Evolutionary conservation across 2,797 vertebrate genomes (phyloP).

Genomic region (Argentina silus): DNA sequence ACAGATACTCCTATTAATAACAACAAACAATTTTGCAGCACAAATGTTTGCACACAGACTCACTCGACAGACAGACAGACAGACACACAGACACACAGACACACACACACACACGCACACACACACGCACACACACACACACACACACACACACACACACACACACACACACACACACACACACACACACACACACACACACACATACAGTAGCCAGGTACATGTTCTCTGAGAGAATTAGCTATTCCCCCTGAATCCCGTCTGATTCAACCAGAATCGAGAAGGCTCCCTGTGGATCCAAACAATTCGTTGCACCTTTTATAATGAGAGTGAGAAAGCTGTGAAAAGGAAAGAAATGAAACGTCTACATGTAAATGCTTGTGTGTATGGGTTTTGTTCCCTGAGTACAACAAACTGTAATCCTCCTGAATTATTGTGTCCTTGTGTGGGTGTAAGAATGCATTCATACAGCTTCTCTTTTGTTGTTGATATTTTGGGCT

Average conservation of each 20-base stretch:
- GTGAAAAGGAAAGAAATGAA: too few species aligned
- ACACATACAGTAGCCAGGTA: not conserved
- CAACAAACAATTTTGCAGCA: not conserved
- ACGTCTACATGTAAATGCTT: not conserved
- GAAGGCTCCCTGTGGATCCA: not conserved
- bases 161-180: not conserved
- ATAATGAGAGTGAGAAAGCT: not conserved
- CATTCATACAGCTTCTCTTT: slow-evolving; percentile 37
- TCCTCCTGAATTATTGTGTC: not conserved
- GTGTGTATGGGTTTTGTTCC: not conserved
- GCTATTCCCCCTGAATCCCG: not conserved
- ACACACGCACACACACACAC: not conserved
- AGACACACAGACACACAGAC: not conserved
- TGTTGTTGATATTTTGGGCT: slow-evolving; percentile 58
- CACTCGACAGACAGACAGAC: not conserved
- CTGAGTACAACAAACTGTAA: not conserved
- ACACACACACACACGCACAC: not conserved
- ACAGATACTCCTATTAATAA: not conserved
- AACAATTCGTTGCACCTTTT: not conserved
- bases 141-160: not conserved
- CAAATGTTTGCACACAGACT: not conserved
- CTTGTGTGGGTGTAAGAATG: slow-evolving; percentile 15
- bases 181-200: not conserved
- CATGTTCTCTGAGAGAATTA: too few species aligned
- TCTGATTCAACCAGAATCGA: not conserved